Evolutionary conservation across 1,140 invertebrate species (phyloP).

Genomic region (Arion vulgaris): DNA sequence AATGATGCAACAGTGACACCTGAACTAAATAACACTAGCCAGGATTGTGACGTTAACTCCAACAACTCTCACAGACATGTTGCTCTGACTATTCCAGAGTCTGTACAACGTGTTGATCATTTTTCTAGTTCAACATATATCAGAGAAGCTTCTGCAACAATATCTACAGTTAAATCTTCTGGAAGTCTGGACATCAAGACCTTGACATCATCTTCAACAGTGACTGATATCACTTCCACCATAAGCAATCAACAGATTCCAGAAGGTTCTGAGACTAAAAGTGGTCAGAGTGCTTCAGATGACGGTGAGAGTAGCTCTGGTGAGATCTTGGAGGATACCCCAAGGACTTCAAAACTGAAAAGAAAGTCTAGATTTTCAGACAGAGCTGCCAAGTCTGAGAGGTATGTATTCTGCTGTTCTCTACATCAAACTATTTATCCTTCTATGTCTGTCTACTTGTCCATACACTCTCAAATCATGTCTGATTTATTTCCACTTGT

Average conservation of each 20-base stretch:
- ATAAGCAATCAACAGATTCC: background rate
- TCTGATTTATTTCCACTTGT: too few relatives aligned
- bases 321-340: constrained; percentile 49
- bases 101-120: background rate
- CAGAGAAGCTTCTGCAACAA: background rate
- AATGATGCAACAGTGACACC: background rate
- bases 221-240: background rate
- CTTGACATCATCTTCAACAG: background rate
- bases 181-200: background rate
- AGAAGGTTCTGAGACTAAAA: background rate
- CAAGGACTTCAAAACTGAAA: constrained; percentile 31
- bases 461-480: too few relatives aligned
- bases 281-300: constrained; percentile 1
- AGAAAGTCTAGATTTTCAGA: constrained; percentile 43
- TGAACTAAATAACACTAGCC: background rate
- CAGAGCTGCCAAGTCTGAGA: constrained; percentile 8
- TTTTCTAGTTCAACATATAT: background rate
- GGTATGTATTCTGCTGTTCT: constrained; percentile 20
- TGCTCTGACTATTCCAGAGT: background rate
- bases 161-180: background rate
- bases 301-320: constrained; percentile 51
- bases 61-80: constrained; percentile 22
- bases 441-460: constrained; percentile 19
- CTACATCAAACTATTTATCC: too few relatives aligned
- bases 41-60: background rate